These are phyloP conservation scores for Lithophane ornitopus DNA, from an alignment of 2,888 invertebrate genomes.

Conservation along the genomic window DNA sequence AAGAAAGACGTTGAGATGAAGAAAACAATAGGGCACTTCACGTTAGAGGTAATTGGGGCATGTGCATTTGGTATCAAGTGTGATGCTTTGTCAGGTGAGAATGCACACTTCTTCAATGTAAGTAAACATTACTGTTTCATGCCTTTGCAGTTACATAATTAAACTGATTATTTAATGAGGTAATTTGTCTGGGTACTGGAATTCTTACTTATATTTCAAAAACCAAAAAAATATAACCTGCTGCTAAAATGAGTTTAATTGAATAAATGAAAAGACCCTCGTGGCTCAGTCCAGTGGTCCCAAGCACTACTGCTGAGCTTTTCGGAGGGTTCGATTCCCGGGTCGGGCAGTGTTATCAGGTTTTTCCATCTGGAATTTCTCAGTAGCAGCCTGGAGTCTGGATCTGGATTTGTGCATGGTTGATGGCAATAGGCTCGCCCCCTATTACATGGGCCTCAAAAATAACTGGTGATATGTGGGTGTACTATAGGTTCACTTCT, in stretches of 20 bases:
- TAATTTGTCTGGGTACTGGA: neutral
- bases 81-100: constrained; percentile 86
- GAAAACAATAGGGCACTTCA: constrained; percentile 89
- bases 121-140: constrained; percentile 24
- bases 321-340: too few relatives aligned
- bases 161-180: neutral
- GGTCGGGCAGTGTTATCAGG: too few relatives aligned
- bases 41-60: constrained; percentile 90
- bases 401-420: too few relatives aligned
- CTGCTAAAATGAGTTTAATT: neutral
- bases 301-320: too few relatives aligned
- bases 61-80: constrained; percentile 90
- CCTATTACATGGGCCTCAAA: too few relatives aligned
- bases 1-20: constrained; percentile 89
- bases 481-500: too few relatives aligned
- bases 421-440: too few relatives aligned
- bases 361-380: too few relatives aligned
- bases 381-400: too few relatives aligned
- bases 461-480: too few relatives aligned
- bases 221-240: neutral
- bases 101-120: constrained; percentile 89
- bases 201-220: neutral
- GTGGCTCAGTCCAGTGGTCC: too few relatives aligned
- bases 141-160: neutral
- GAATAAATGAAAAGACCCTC: neutral